Conservation (phyloP, 2,888 invertebrate genomes). For the Metellina segmentata region DNA sequence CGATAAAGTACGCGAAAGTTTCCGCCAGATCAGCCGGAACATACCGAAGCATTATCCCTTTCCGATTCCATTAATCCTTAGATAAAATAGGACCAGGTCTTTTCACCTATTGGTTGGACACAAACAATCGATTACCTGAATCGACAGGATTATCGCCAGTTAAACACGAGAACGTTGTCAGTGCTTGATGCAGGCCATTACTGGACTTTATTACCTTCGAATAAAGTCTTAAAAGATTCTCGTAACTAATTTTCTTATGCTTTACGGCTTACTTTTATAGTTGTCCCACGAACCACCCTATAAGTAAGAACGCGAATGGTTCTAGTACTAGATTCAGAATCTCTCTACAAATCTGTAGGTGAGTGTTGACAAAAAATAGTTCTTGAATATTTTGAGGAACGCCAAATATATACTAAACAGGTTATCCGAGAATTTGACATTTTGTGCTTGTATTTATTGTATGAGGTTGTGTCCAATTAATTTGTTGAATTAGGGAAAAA, state of each 20-base stretch:
- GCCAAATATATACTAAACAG: too few species aligned
- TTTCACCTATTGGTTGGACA: not conserved
- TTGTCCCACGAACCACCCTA: not conserved
- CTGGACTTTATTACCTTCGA: not conserved
- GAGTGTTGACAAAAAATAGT: too few species aligned
- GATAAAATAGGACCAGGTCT: not conserved
- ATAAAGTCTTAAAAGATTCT: conserved; percentile 9
- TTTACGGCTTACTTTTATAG: conserved; percentile 17
- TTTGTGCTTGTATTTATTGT: too few species aligned
- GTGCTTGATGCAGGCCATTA: not conserved
- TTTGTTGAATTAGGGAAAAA: too few species aligned
- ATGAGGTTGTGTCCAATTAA: too few species aligned
- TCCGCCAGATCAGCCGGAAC: not conserved
- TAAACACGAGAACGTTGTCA: not conserved
- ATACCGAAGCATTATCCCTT: not conserved
- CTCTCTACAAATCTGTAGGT: too few species aligned
- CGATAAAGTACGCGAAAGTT: too few species aligned
- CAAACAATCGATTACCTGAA: not conserved
- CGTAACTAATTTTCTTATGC: not conserved
- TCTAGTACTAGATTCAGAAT: too few species aligned
- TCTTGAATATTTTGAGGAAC: too few species aligned
- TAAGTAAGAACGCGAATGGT: not conserved
- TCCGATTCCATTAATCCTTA: not conserved
- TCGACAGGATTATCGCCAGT: not conserved
- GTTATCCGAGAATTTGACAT: too few species aligned